Evolutionary conservation across 2,888 invertebrate genomes (phyloP).

Genomic region (Eristalis tenax): DNA sequence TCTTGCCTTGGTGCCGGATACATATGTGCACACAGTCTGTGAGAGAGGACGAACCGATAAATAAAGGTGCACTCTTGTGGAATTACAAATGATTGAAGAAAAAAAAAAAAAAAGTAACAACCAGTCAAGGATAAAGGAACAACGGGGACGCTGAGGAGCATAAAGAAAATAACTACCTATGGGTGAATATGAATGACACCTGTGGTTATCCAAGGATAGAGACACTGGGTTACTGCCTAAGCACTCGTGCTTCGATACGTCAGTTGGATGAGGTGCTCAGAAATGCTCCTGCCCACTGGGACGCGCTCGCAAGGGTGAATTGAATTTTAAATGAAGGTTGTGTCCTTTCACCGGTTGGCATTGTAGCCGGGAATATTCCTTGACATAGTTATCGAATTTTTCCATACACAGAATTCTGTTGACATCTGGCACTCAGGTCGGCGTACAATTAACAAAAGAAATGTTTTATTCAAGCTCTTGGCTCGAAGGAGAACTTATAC

Average conservation of each 20-base stretch:
- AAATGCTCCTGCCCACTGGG: constrained; percentile 3
- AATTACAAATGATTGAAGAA: constrained; percentile 3
- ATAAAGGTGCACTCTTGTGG: constrained; percentile 59
- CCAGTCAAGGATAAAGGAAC: constrained; percentile 2
- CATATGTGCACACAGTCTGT: constrained; percentile 2
- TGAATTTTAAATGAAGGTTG: constrained; percentile 26
- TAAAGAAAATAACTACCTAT: constrained; percentile 66
- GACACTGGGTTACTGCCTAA: not conserved
- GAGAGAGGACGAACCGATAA: constrained; percentile 28
- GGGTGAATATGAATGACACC: constrained; percentile 61
- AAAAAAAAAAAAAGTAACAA: not conserved
- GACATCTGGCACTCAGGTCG: not conserved
- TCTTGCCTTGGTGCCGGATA: constrained; percentile 2
- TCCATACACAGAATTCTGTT: not conserved
- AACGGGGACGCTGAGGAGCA: constrained; percentile 20
- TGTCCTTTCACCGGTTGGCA: constrained; percentile 1
- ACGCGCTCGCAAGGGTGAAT: constrained; percentile 8
- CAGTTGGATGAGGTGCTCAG: constrained; percentile 33
- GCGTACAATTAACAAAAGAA: not conserved
- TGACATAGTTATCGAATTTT: constrained; percentile 1
- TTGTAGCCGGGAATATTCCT: not conserved
- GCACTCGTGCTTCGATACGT: constrained; percentile 16
- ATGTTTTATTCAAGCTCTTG: not conserved
- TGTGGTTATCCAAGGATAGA: constrained; percentile 64
- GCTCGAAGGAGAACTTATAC: not conserved